A percentile compares a stretch with the other conserved stretches of the same genome.
phyloP scores from a whole-genome alignment of 2,113 vertebrate species.

The Entosphenus tridentatus region DNA sequence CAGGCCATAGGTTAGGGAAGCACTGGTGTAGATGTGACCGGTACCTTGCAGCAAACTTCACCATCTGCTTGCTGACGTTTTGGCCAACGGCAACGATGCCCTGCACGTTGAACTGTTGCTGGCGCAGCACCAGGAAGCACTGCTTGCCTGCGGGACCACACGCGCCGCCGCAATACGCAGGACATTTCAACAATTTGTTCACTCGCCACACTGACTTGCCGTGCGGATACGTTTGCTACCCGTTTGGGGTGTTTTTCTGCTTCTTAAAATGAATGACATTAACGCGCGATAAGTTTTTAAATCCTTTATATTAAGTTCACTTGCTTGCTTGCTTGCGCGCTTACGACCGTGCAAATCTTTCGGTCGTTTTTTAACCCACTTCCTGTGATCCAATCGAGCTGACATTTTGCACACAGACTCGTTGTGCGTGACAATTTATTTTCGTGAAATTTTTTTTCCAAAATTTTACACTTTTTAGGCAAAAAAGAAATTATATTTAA shows the following conservation, averaged over 20 bases:
- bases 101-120: constrained; percentile 92
- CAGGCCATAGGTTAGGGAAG: too few species aligned
- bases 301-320: too few species aligned
- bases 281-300: background rate
- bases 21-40: constrained; percentile 19
- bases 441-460: too few species aligned
- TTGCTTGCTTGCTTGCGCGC: too few species aligned
- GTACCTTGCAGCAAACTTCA: constrained; percentile 99
- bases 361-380: too few species aligned
- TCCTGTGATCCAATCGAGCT: too few species aligned
- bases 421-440: too few species aligned
- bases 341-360: too few species aligned
- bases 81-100: constrained; percentile 88
- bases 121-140: constrained; percentile 87
- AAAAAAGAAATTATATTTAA: too few species aligned
- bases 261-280: background rate
- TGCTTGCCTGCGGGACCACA: constrained; percentile 47
- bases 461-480: too few species aligned
- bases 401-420: too few species aligned
- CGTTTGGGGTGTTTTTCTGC: constrained; percentile 15
- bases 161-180: constrained; percentile 18
- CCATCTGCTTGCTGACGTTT: constrained; percentile 98
- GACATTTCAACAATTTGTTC: constrained; percentile 13
- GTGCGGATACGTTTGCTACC: constrained; percentile 15
- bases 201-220: background rate